Base-by-base conservation (phyloP, 2,888 invertebrate genomes). In the Lepidocyrtinus sp. region DNA sequence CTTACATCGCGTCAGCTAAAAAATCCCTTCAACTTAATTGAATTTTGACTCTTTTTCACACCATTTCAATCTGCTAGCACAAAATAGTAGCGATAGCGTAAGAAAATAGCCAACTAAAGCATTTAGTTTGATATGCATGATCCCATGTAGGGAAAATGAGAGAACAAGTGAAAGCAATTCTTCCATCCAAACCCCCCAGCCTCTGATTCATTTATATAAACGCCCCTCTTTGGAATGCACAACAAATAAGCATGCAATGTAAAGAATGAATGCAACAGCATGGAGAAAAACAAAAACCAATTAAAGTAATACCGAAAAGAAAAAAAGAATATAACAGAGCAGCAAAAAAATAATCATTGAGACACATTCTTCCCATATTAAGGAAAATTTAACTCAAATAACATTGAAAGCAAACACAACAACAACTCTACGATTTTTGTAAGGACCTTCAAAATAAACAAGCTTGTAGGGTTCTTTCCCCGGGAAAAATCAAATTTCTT, bases 331-430 rank as follows among this genome's bases (percentile, higher is more conserved):
- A 36, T n/a, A n/a, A n/a, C n/a, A n/a, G n/a, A n/a, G 50, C 70
- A 65, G 62, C 27, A 69, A 76, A 76, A 72, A 76, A 61, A 22
- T 70, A 77, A 71, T 72, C 77, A 77, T 77, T 77, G 77, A 77
- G 77, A 77, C 67, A 77, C 77, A 77, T 72, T 77, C 77, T 65
- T 71, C 72, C 22, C 55, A 36, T 12, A n/a, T 72, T 15, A 19
- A 45, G 22, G 27, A 46, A 36, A 59, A 71, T 3, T n/a, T n/a
- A n/a, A n/a, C n/a, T n/a, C 50, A 64, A 70, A 64, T 64, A 12
- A 45, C 22, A 72, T 15, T 17, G 1, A 50, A 73, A 73, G 62
- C 50, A 50, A 71, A 73, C 65, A n/a, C 9, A 70, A 70, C 27
- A 36, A 12, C 5, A 36, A 36, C 12, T 36, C 5, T 36, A 36